Evolutionary conservation across 2,797 vertebrate species (phyloP), one percentile per base, ranked within the genome.

Genomic region (Manis crassicaudata): DNA sequence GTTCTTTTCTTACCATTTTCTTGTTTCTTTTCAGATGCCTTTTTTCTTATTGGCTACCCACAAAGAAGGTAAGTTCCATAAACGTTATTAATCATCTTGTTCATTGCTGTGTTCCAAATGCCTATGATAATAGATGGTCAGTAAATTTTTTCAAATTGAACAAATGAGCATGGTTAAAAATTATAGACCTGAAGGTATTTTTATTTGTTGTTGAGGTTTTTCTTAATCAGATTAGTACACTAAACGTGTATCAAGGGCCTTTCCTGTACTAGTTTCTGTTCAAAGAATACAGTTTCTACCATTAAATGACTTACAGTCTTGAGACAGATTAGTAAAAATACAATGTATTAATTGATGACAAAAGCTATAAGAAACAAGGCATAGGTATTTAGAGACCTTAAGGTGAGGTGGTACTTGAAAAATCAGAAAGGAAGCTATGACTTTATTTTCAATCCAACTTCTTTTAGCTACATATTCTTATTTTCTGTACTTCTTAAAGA

Each of bases 401-500:
- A 76, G 32, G 21, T 85, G 40, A 88, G 3, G 13, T 16, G 29
- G 20, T 32, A 23, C 35, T 63, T 68, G 63, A 82, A 88, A 94
- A 90, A 89, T 56, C n/a, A 60, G 43, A 37, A 95, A 72, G 2
- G 11, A 88, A 92, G 11, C 35, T 10, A 54, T 68, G 0, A 18
- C 27, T 13, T 37, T 90, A 58, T 81, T 50, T 37, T 29, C 16
- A 85, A n/a, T 86, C 5, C 27, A 92, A 56, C 11, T 68, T 93
- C 43, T 80, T 7, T 81, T 95, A 50, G n/a, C 17, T 73, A 65
- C 20, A 7, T 75, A 73, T 23, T 73, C 13, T 52, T 68, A 2
- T 68, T 87, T 90, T 58, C 60, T 52, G 4, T 72, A 73, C 32
- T 96, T 94, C n/a, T 87, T 95, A 90, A 58, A 70, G n/a, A 89